These are phyloP conservation scores for Tetramorium alpestre DNA, from an alignment of 1,140 invertebrate species.

Conservation along the genomic window DNA sequence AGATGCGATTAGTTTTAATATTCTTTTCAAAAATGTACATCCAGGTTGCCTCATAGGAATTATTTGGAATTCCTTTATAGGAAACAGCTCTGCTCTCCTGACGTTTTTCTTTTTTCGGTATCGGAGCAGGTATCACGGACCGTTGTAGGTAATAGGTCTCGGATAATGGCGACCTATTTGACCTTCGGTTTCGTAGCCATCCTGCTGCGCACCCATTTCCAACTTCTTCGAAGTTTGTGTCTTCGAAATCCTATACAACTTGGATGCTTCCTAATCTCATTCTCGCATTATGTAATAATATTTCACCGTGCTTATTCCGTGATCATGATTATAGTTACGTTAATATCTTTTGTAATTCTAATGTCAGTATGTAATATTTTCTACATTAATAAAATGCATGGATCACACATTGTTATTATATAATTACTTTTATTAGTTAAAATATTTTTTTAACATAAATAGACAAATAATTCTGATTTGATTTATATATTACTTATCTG, in stretches of 20 bases:
- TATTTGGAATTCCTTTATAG: constrained; percentile 1
- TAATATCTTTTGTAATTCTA: background rate
- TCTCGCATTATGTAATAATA: background rate
- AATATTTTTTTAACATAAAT: background rate
- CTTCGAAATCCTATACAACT: background rate
- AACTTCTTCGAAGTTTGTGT: constrained; percentile 56
- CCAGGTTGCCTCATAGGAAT: background rate
- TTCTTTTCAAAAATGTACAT: background rate
- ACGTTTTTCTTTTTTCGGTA: constrained; percentile 60
- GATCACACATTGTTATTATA: background rate
- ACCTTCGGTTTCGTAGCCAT: constrained; percentile 72
- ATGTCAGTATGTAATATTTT: background rate
- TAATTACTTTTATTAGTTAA: background rate
- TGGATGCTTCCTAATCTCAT: background rate
- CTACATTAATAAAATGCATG: background rate
- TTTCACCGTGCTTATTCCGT: background rate
- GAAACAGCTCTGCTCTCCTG: background rate
- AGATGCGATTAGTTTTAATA: background rate
- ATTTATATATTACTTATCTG: background rate
- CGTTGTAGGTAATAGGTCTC: constrained; percentile 74
- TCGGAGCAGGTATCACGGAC: constrained; percentile 77
- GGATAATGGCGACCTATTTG: constrained; percentile 76
- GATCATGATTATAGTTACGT: background rate
- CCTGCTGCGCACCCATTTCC: constrained; percentile 55
- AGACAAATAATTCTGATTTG: background rate